Evolutionary conservation across 2,113 vertebrate species (phyloP), one percentile per base, ranked within the genome.

Genomic region (Sinocyclocheilus anshuiensis): DNA sequence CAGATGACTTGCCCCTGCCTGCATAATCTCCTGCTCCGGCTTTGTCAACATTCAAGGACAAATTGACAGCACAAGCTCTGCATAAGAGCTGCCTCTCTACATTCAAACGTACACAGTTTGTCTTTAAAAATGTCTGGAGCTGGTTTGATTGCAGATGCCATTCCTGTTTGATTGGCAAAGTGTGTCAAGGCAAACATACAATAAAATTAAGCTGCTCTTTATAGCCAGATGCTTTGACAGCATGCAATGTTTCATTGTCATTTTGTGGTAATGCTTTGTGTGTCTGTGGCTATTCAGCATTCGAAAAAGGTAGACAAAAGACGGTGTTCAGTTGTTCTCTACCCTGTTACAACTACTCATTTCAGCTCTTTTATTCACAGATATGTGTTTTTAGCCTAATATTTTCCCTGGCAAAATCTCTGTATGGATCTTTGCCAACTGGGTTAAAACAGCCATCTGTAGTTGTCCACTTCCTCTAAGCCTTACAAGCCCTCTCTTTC

Each of bases 1-100:
- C 89, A 86, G 81, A 82, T 81, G 74, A 90, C 91, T 89, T 92
- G 91, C 84, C 91, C 77, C 90, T 88, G 89, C 91, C 89, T 92
- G 91, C 81, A 89, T 89, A 90, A 90, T 90, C 90, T 90, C 87
- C 82, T 55, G 82, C 85, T 88, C 78, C 22, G 13, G 85, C 88
- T 90, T 89, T 89, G 87, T 90, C 89, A 91, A 88, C 89, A 90
- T 48, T 83, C 59, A 77, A 74, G 85, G 90, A 90, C 86, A 90
- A 91, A 89, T 90, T 87, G 80, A 87, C 84, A 84, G 57, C 88
- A 84, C 79, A 86, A 83, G 76, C 75, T 85, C 65, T 2, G 74
- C 79, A 65, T 61, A n/a, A 65, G 55, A 26, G 78, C 74, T 59
- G 78, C 75, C 57, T 42, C 26, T 76, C 77, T 26, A 84, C 53